Conservation (phyloP, 2,113 vertebrate genomes). For the Chionis minor region DNA sequence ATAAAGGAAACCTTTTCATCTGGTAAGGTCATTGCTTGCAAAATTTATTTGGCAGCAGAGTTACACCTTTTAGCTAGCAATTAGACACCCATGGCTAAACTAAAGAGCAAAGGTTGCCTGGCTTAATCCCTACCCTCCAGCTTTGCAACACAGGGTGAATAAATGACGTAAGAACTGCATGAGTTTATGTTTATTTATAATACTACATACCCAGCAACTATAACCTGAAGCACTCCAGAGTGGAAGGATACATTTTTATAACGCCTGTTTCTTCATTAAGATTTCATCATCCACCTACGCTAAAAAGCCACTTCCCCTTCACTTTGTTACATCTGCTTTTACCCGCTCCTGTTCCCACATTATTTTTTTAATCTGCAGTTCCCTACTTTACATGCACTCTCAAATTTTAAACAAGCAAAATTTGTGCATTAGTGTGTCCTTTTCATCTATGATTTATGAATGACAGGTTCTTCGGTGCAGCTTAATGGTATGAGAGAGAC, state of each 20-base stretch:
- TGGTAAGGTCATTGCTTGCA: conserved; percentile 7
- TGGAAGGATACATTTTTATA: conserved; percentile 80
- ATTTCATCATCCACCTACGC: conserved; percentile 88
- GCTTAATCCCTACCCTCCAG: conserved; percentile 18
- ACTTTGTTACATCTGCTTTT: conserved; percentile 76
- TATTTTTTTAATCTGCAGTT: conserved; percentile 90
- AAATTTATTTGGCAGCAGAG: conserved; percentile 29
- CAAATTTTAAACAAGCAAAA: conserved; percentile 89
- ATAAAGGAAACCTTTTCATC: not conserved
- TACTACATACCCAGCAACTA: conserved; percentile 68
- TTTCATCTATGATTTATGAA: conserved; percentile 95
- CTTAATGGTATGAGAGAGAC: conserved; percentile 94
- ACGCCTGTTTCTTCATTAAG: conserved; percentile 98
- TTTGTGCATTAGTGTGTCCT: conserved; percentile 89
- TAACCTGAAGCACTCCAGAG: conserved; percentile 66
- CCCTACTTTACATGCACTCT: conserved; percentile 88
- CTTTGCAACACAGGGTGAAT: conserved; percentile 58
- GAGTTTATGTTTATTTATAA: conserved; percentile 81
- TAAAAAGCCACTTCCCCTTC: conserved; percentile 83
- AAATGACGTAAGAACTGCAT: conserved; percentile 52
- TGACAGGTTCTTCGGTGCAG: conserved; percentile 82
- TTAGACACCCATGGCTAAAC: conserved; percentile 12
- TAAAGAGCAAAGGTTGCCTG: conserved; percentile 6
- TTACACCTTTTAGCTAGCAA: conserved; percentile 12
- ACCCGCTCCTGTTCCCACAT: conserved; percentile 82